Evolutionary conservation across 2,888 invertebrate species (phyloP), one percentile per base, ranked within the genome.

Genomic region (Himalopsyche kuldschensis): DNA sequence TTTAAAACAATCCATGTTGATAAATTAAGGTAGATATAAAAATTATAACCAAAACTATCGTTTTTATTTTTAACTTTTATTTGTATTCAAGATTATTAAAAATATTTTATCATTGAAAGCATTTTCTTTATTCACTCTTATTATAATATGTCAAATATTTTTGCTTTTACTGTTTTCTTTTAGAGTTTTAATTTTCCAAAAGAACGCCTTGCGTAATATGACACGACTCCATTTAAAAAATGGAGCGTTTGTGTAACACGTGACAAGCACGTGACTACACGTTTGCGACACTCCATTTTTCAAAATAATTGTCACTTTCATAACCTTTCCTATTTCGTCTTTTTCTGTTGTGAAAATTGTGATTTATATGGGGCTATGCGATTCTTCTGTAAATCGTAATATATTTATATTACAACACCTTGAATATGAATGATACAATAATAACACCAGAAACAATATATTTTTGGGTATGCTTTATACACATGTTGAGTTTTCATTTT

Each of bases 201-300:
- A 79, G 84, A 84, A 80, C 82, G 85, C 84, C 63, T 80, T 32
- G 46, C 75, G 80, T 85, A 85, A 84, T 84, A 84, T 82, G 84
- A 85, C 85, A 81, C 78, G 84, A 82, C 80, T 82, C 84, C 84
- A 82, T 85, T 84, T 83, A 78, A 75, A 83, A 84, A 84, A 82
- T 63, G 46, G 80, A 63, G 69, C 80, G 47, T 31, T 76, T 32
- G 69, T 41, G 81, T 75, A 85, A 81, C 85, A 85, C 83, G 85
- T 85, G 85, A 85, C 85, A 48, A 82, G 85, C 81, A 85, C 85
- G 85, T 85, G 85, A 84, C 85, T 79, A 63, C 84, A 82, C 84
- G 84, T 76, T 55, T 30, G 63, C 81, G 81, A 84, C 85, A 77
- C 82, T 55, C 76, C 77, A 83, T 84, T 85, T 85, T 85, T 85